Evolutionary conservation across 2,113 vertebrate genomes (phyloP).

Genomic region (Heloderma charlesbogerti): DNA sequence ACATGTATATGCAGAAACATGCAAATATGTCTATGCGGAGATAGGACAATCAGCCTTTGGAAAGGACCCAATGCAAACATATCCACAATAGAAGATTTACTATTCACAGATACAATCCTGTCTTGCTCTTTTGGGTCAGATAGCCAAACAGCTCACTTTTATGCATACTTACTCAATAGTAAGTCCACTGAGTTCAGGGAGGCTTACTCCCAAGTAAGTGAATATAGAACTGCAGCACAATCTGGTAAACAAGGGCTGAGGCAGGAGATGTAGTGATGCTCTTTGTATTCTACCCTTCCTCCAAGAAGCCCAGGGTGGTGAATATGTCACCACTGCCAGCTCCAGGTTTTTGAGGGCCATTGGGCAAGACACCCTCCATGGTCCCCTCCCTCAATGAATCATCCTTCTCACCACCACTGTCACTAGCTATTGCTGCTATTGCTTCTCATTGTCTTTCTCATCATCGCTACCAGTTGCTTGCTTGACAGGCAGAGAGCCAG

Average conservation of each 20-base stretch:
- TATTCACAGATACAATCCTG: neutral
- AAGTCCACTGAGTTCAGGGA: neutral
- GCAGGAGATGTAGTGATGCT: neutral
- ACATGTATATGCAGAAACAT: neutral
- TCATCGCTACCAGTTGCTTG: too few species aligned
- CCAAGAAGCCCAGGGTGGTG: too few species aligned
- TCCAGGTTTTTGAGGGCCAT: too few species aligned
- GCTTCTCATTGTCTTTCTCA: too few species aligned
- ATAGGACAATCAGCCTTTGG: neutral
- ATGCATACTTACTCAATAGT: neutral
- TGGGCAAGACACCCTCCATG: too few species aligned
- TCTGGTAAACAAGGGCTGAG: neutral
- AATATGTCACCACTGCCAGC: too few species aligned
- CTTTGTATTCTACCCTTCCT: too few species aligned
- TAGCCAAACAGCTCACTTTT: neutral
- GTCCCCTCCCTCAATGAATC: too few species aligned
- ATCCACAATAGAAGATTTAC: too few species aligned
- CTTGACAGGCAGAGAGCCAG: too few species aligned
- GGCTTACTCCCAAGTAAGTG: neutral
- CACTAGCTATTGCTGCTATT: too few species aligned
- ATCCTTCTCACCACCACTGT: too few species aligned
- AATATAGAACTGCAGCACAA: neutral
- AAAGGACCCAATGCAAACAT: neutral
- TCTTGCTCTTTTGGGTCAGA: neutral
- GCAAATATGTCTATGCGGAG: neutral